Evolutionary conservation across 92 coral and sea anemone genomes (phyloP), one percentile per base, ranked within the genome.

Genomic region (Bergia puertoricense): DNA sequence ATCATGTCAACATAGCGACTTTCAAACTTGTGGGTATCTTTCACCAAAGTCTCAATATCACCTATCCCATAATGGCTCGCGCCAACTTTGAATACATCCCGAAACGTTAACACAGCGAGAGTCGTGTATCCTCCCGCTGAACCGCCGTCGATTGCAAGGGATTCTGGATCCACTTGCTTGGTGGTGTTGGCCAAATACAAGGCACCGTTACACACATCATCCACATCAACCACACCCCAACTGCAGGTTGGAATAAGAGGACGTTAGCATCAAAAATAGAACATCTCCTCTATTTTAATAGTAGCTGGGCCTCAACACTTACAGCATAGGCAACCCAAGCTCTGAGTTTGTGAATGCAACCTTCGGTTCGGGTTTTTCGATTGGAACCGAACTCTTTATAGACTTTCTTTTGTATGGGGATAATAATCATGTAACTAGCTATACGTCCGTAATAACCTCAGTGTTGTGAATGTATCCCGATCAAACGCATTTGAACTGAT

Each of bases 71-170:
- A 96, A 80, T 83, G 85, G 74, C 99, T 96, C 68, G 98, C 92
- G 14, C 96, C 99, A 23, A 98, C 98, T 89, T 92, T 95, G 78
- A 96, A 96, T 16, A 93, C 96, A 23, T 92, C 89, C 22, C 93
- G 93, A 89, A 93, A 96, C 1, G 99, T 96, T 0, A 96, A 85
- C n/a, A 89, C 92, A 77, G 96, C 89, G 0, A 96, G 91, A 39
- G 99, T 94, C 23, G 96, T 92, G 86, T 89, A 96, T 1, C 99
- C 99, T 15, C 99, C 99, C 0, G 99, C 98, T 0, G 99, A 96
- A 15, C 99, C 96, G 36, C 99, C 99, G 73, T 93, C 98, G 43
- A 96, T 95, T 22, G 93, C 84, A 86, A 96, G 88, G 59, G 86
- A 89, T 11, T 89, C 82, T 66, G 86, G 85, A 81, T 96, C 99